Evolutionary conservation across 2,888 invertebrate species (phyloP).

Genomic region (Thymelicus lineola): DNA sequence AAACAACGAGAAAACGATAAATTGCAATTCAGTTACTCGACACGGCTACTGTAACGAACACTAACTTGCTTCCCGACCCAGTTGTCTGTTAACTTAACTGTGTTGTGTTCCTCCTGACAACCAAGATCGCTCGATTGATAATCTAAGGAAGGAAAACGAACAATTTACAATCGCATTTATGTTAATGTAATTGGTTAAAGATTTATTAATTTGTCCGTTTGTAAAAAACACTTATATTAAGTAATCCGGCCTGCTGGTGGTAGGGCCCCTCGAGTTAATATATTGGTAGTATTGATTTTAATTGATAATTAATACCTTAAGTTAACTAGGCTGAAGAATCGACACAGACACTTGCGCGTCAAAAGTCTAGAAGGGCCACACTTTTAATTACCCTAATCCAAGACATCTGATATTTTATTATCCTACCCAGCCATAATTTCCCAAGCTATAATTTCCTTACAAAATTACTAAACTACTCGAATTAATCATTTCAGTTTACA

Average conservation of each 20-base stretch:
- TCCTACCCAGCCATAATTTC: not conserved
- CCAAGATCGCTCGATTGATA: not conserved
- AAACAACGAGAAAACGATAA: slow-evolving; percentile 72
- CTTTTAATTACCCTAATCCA: not conserved
- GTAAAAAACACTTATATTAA: no score
- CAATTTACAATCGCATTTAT: not conserved
- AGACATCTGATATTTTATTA: not conserved
- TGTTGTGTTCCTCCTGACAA: slow-evolving; percentile 5
- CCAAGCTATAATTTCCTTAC: not conserved
- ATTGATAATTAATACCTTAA: no score
- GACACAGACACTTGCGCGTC: not conserved
- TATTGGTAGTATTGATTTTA: no score
- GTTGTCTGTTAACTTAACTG: slow-evolving; percentile 23
- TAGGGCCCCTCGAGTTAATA: no score
- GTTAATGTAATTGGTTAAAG: not conserved
- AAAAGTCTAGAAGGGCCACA: no score
- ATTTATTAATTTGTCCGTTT: not conserved
- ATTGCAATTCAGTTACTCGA: slow-evolving; percentile 65
- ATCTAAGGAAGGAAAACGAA: not conserved
- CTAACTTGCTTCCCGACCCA: slow-evolving; percentile 27
- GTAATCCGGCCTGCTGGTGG: no score
- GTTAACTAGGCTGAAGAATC: not conserved
- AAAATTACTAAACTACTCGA: slow-evolving; percentile 27
- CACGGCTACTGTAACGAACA: slow-evolving; percentile 47
- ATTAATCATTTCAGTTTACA: slow-evolving; percentile 36